These are phyloP conservation scores for Phania funesta DNA, from an alignment of 2,888 invertebrate genomes.

Conservation along the genomic window DNA sequence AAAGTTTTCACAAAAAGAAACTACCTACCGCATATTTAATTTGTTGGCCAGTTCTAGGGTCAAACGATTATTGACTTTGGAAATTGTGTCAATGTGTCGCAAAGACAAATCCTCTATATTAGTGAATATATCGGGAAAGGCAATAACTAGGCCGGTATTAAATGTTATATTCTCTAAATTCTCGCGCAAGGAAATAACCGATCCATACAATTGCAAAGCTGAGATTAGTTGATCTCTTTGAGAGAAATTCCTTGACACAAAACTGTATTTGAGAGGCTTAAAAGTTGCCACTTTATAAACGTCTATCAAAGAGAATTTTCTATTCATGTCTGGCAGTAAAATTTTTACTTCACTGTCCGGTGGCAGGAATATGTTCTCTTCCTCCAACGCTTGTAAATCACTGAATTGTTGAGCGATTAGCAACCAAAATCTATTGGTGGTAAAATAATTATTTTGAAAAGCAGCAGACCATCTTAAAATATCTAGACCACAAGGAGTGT, in stretches of 20 bases:
- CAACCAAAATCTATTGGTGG: constrained; percentile 77
- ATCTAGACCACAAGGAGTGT: constrained; percentile 72
- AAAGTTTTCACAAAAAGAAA: background rate
- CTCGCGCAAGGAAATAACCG: constrained; percentile 74
- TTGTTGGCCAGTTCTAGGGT: constrained; percentile 77
- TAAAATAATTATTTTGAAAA: constrained; percentile 75
- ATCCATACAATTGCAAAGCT: constrained; percentile 72
- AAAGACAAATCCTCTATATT: constrained; percentile 77
- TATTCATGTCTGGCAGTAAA: constrained; percentile 58
- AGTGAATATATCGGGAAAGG: constrained; percentile 79
- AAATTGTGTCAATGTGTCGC: constrained; percentile 80
- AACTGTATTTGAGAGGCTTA: constrained; percentile 70
- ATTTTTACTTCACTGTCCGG: constrained; percentile 76
- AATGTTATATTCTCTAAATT: constrained; percentile 77
- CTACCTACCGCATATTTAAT: constrained; percentile 79
- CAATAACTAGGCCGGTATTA: constrained; percentile 77
- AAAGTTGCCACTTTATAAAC: constrained; percentile 75
- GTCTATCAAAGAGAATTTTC: constrained; percentile 71
- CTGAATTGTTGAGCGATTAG: constrained; percentile 68
- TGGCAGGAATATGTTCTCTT: constrained; percentile 75
- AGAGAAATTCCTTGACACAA: constrained; percentile 68
- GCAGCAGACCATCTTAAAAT: constrained; percentile 75
- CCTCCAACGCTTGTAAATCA: constrained; percentile 69
- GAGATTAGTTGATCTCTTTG: constrained; percentile 65
- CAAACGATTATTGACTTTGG: constrained; percentile 80